Conservation (phyloP, 1,140 invertebrate genomes). For the Holcopasites calliopsidis region DNA sequence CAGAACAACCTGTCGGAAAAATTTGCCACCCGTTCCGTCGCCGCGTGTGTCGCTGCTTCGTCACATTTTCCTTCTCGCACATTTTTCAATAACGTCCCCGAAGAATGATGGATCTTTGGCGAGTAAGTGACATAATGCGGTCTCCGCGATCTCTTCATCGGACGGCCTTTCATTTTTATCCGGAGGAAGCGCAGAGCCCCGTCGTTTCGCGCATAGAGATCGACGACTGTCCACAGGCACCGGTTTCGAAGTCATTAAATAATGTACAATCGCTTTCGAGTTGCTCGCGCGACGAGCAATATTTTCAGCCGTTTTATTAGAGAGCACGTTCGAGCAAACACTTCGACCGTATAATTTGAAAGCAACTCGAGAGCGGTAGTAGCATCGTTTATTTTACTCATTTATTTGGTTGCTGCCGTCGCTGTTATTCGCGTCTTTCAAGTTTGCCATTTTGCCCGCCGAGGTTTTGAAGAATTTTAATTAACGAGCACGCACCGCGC, state of each 20-base stretch:
- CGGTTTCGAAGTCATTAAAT: slow-evolving; percentile 28
- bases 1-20: slow-evolving; percentile 23
- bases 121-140: slow-evolving; percentile 5
- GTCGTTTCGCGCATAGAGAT: neutral
- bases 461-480: neutral
- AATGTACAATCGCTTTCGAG: slow-evolving; percentile 24
- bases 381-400: neutral
- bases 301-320: slow-evolving; percentile 1
- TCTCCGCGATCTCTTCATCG: neutral
- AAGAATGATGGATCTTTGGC: slow-evolving; percentile 21
- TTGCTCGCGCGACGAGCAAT: slow-evolving; percentile 14
- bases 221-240: neutral
- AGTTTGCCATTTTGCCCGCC: neutral
- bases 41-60: neutral
- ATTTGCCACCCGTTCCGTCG: slow-evolving; percentile 11
- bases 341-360: neutral
- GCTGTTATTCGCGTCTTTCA: neutral
- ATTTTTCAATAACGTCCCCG: slow-evolving; percentile 23
- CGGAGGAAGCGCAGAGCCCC: neutral
- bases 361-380: neutral
- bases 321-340: neutral
- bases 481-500: neutral
- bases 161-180: neutral
- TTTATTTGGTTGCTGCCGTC: neutral
- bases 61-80: slow-evolving; percentile 29